phyloP scores from a whole-genome alignment of 2,888 invertebrate genomes.

The Leptarthrus brevirostris region DNA sequence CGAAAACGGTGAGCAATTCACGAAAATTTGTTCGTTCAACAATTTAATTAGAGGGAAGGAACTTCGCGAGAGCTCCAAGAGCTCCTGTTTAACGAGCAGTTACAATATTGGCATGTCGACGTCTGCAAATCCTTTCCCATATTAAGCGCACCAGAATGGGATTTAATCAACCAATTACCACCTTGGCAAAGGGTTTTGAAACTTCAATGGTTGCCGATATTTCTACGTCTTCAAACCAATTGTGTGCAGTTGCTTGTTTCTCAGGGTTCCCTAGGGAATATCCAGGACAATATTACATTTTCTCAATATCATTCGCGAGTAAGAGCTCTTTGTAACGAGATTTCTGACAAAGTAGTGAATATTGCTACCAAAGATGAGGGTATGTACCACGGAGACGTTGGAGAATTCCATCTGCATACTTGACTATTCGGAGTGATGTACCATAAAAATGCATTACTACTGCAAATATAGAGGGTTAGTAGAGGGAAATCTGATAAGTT shows the following conservation, averaged over 20 bases:
- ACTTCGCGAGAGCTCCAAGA: not conserved
- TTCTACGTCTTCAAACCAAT: constrained; percentile 29
- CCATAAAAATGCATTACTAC: constrained; percentile 1
- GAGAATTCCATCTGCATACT: constrained; percentile 16
- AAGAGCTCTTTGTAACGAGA: constrained; percentile 27
- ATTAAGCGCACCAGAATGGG: constrained; percentile 43
- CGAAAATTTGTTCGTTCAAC: constrained; percentile 39
- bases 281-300: constrained; percentile 12
- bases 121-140: constrained; percentile 48
- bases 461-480: not conserved
- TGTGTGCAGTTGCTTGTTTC: constrained; percentile 28
- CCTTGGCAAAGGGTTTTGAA: constrained; percentile 25
- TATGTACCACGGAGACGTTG: not conserved
- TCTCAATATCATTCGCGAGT: constrained; percentile 11
- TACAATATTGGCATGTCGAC: constrained; percentile 44
- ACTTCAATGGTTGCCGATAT: constrained; percentile 10
- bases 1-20: constrained; percentile 36
- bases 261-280: constrained; percentile 7
- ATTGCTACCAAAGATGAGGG: constrained; percentile 30
- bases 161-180: constrained; percentile 52
- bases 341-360: constrained; percentile 24
- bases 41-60: constrained; percentile 39
- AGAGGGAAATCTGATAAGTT: constrained; percentile 11
- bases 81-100: constrained; percentile 36
- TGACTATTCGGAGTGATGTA: not conserved